Conservation (phyloP, 2,888 invertebrate genomes). For the Drosophila kokeensis region DNA sequence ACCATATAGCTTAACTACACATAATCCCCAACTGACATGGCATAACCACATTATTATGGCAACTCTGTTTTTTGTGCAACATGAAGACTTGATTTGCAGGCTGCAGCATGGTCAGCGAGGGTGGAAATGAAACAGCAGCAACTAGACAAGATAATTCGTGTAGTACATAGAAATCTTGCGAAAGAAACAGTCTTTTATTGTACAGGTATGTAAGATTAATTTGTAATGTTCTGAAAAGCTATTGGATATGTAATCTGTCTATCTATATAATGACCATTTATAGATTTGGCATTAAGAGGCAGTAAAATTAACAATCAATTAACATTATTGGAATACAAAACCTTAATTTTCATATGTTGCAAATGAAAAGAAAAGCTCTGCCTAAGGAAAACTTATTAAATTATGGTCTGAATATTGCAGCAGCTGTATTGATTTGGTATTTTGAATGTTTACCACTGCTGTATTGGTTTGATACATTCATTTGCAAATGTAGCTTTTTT, state of each 20-base stretch:
- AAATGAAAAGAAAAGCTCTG: background rate
- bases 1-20: slow-evolving; percentile 21
- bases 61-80: slow-evolving; percentile 39
- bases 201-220: background rate
- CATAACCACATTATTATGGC: slow-evolving; percentile 54
- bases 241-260: background rate
- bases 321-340: background rate
- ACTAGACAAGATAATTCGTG: slow-evolving; percentile 10
- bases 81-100: slow-evolving; percentile 54
- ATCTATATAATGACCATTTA: background rate
- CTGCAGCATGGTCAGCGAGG: slow-evolving; percentile 15
- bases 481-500: background rate
- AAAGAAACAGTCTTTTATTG: background rate
- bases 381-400: background rate
- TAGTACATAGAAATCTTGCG: slow-evolving; percentile 3
- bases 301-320: background rate
- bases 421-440: background rate
- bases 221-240: background rate
- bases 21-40: slow-evolving; percentile 41
- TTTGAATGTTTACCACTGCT: background rate
- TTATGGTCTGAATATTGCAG: background rate
- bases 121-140: slow-evolving; percentile 1
- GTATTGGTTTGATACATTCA: background rate
- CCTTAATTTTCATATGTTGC: background rate
- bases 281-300: background rate